Conservation (phyloP, 1,140 invertebrate species). For the Drosophila gunungcola region DNA sequence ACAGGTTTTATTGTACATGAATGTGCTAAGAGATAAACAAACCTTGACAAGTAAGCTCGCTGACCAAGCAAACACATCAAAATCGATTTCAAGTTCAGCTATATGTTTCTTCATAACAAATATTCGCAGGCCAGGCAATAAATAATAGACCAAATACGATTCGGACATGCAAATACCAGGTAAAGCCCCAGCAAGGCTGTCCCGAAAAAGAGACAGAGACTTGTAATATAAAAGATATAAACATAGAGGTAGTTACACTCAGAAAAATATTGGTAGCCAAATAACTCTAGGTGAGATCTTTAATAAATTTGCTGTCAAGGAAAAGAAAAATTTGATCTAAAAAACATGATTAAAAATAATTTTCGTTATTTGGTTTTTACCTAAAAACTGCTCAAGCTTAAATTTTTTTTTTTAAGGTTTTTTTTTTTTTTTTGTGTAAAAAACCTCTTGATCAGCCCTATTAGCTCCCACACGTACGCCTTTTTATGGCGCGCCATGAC, state of each 20-base stretch:
- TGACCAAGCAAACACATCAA: conserved; percentile 57
- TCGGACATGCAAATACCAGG: conserved; percentile 50
- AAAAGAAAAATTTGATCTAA: not conserved
- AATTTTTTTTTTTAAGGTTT: not conserved
- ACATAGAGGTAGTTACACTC: not conserved
- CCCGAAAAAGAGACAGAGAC: conserved; percentile 4
- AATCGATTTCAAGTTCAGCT: conserved; percentile 79
- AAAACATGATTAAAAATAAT: no score
- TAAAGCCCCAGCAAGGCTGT: conserved; percentile 24
- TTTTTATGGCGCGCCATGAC: conserved; percentile 65
- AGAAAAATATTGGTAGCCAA: not conserved
- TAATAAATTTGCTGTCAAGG: not conserved
- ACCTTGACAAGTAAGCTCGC: conserved; percentile 53
- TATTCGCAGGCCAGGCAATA: conserved; percentile 50
- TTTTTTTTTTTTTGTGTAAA: conserved; percentile 12
- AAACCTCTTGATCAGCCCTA: conserved; percentile 35
- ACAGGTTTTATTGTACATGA: conserved; percentile 62
- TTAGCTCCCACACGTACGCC: conserved; percentile 53
- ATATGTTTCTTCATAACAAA: conserved; percentile 56
- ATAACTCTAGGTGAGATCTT: not conserved
- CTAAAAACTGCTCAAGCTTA: no score
- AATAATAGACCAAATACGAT: conserved; percentile 60
- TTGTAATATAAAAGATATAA: not conserved
- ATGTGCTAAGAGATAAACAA: conserved; percentile 76
- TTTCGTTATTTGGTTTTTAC: no score